These are phyloP conservation scores for Heptranchias perlo DNA, from an alignment of 2,113 vertebrate species.

Conservation along the genomic window DNA sequence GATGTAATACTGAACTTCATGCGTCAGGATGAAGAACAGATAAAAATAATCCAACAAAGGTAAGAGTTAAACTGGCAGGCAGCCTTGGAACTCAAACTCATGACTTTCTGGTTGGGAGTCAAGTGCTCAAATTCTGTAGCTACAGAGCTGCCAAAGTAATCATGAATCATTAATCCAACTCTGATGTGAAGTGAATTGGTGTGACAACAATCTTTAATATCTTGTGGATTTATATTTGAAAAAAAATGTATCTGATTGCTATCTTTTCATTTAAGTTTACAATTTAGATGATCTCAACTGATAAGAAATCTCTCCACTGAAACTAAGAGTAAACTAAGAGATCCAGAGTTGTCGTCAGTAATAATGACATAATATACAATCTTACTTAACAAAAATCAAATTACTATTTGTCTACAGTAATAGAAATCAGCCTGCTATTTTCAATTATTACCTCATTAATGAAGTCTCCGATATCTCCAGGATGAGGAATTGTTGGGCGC, in stretches of 20 bases:
- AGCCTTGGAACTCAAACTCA: not conserved
- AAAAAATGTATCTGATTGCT: not conserved
- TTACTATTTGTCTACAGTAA: not conserved
- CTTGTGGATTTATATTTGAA: not conserved
- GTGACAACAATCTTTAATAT: not conserved
- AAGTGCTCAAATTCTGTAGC: not conserved
- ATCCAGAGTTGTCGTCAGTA: not conserved
- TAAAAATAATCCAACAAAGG: not conserved
- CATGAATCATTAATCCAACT: not conserved
- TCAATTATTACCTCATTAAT: constrained; percentile 78
- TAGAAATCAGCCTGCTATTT: not conserved
- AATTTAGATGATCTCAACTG: not conserved
- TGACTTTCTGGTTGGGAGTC: not conserved
- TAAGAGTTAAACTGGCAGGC: not conserved
- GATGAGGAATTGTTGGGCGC: constrained; percentile 85
- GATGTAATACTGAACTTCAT: not conserved
- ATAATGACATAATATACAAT: not conserved
- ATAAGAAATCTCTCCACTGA: not conserved
- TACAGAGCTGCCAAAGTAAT: not conserved
- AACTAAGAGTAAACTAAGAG: not conserved
- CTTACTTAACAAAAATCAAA: not conserved
- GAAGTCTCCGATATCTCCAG: constrained; percentile 94
- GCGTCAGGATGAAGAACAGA: not conserved
- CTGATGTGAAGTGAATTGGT: not conserved
- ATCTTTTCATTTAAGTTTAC: not conserved